Base-by-base conservation (phyloP, 2,797 vertebrate species). In the Petrocephalus sullivani region DNA sequence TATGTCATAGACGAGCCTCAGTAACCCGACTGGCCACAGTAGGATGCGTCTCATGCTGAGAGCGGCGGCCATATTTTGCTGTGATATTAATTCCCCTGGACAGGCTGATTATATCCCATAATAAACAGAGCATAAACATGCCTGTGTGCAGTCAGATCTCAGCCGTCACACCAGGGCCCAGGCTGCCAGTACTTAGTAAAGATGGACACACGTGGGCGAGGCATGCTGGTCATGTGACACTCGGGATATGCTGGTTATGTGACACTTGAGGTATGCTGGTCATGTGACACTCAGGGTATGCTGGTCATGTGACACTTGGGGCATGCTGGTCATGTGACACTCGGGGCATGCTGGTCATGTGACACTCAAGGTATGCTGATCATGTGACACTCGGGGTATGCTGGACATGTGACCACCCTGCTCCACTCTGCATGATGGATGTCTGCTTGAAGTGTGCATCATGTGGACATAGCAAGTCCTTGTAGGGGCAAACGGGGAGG, bases 21-120 rank as follows among this genome's bases (percentile, higher is more conserved):
- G 41, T 49, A 81, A 81, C 37, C 37, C 14, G 37, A 78, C 37
- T 78, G 75, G 19, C 37, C 75, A n/a, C 37, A 41, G 71, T n/a
- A 78, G 71, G 71, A 78, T 46, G 71, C 16, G n/a, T 46, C 37
- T n/a, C 37, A 9, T 5, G 41, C 71, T 46, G 71, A 41, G 37
- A 49, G 19, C 8, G 75, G 5, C 7, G 6, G 75, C 75, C 75
- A 49, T 49, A 8, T 81, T 46, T 49, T 4, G 7, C 75, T n/a
- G 19, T n/a, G 37, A 81, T 81, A 10, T 81, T 46, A 49, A 49
- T 81, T 81, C 16, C 41, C 41, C 41, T 49, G 37, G 75, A 81
- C 75, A 81, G 75, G 75, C 41, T 81, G 37, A 81, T 81, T 81
- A 81, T 81, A 81, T 81, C 75, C 3, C 75, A 81, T 81, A 49